phyloP scores from a whole-genome alignment of 1,140 invertebrate genomes.

The Sarcophaga peregrina region DNA sequence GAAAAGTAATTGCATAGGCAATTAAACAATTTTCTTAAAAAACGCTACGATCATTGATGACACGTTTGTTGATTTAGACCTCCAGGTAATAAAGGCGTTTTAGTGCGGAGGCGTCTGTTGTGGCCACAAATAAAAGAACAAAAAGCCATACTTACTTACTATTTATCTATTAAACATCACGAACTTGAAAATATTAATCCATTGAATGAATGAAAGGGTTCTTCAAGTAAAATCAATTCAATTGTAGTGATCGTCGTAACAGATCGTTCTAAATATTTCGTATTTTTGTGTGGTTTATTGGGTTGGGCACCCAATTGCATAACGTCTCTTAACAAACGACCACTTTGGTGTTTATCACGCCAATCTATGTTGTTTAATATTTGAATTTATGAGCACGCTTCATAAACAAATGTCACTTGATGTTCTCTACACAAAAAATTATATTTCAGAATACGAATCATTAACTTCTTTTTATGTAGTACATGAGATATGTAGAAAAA shows the following conservation, averaged over 20 bases:
- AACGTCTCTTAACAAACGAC: background rate
- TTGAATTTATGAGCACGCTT: conserved; percentile 34
- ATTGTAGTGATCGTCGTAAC: conserved; percentile 6
- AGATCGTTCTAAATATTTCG: background rate
- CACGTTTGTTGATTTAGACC: conserved; percentile 34
- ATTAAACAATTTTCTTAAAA: conserved; percentile 35
- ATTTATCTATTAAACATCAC: background rate
- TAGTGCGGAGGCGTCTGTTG: conserved; percentile 28
- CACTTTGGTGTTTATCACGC: background rate
- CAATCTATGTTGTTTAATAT: conserved; percentile 1
- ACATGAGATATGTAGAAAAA: too few relatives aligned
- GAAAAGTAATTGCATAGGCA: conserved; percentile 11
- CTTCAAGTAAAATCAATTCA: conserved; percentile 24
- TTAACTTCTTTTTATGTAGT: too few relatives aligned
- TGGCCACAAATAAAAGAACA: conserved; percentile 4
- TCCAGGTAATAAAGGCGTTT: conserved; percentile 34
- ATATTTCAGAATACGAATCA: too few relatives aligned
- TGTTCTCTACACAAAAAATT: too few relatives aligned
- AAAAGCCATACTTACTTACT: background rate
- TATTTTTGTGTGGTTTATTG: background rate
- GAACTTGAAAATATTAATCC: too few relatives aligned
- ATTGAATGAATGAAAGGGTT: too few relatives aligned
- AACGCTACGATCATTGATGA: conserved; percentile 26
- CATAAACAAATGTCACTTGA: background rate
- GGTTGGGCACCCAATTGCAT: background rate